Evolutionary conservation across 1,140 invertebrate genomes (phyloP), one percentile per base, ranked within the genome.

Genomic region (Drosophila neocordata): DNA sequence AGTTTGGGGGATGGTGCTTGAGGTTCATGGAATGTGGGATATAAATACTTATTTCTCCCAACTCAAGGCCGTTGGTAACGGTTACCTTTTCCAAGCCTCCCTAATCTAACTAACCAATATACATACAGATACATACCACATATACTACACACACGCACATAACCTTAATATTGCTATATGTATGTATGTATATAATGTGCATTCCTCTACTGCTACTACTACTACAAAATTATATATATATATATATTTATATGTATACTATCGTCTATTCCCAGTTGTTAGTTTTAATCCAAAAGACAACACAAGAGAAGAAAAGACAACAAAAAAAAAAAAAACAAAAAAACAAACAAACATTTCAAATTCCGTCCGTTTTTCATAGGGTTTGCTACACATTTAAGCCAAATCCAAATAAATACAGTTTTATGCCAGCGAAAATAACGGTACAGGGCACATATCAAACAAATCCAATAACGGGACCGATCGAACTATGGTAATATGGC

Each of bases 351-450:
- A n/a, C 48, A 13, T 24, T 65, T 65, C 34, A 48, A 74, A 60
- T 60, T 37, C 44, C 56, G 59, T 67, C 60, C 34, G 65, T 81
- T 81, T 74, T 89, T 91, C 18, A 69, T 91, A 91, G 89, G 89
- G 89, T 91, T 90, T 91, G 89, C 83, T 91, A 91, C 84, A 89
- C 89, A 69, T 84, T 91, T 72, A 91, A 91, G 80, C 89, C 89
- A 91, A 90, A 91, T 91, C 87, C 89, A 88, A 91, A 91, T 90
- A 89, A 81, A 69, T 77, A 81, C 87, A 91, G 85, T 90, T 91
- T 90, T 76, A 87, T 91, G 90, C 89, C 89, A 79, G 89, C 89
- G 73, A 89, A 79, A 68, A 91, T 91, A 77, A 91, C 89, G 73
- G 82, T 91, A 66, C 89, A 91, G 72, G 89, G 89, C 74, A 91